Base-by-base conservation (phyloP, 1,140 invertebrate genomes). In the Mercenaria mercenaria region DNA sequence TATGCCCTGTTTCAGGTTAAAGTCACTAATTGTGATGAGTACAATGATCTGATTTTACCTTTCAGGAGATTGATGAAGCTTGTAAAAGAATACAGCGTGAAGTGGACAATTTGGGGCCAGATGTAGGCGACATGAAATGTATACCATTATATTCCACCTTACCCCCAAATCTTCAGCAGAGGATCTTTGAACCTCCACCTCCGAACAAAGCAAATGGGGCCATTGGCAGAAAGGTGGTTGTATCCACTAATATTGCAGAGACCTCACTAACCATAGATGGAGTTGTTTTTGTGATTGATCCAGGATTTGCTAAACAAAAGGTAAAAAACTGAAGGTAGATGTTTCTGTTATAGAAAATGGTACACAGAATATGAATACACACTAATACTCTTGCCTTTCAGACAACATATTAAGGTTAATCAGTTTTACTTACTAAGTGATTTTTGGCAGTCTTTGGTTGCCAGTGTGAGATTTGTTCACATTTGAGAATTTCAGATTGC, bases 271-370 rank as follows among this genome's bases (percentile, higher is more conserved):
- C 99, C 0, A 99, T 99, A 94, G 99, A 99, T 95, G 99, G 99
- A 87, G 99, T 99, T n/a, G 99, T 99, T 10, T 99, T 99, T 96
- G 99, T 99, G 0, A 99, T 99, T 94, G 99, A 99, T 97, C 99
- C 99, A n/a, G 99, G 99, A 23, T 99, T 99, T 97, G 99, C 99
- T 0, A 99, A 99, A 96, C 99, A 99, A 96, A 99, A 99, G 96
- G 98, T 97, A 95, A 32, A 52, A n/a, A 1, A 67, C 18, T 67
- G 43, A 47, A 47, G 43, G 43, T n/a, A n/a, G 43, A 8, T 47
- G 43, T 47, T 8, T 8, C 43, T 47, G 6, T 8, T 47, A 47
- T 47, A 8, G 15, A 47, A 47, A 47, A 47, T n/a, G n/a, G n/a
- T n/a, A n/a, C n/a, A 47, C 6, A 47, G 15, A 47, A 47, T 6